Conservation (phyloP, 2,888 invertebrate genomes). For the Odontocerum albicorne region DNA sequence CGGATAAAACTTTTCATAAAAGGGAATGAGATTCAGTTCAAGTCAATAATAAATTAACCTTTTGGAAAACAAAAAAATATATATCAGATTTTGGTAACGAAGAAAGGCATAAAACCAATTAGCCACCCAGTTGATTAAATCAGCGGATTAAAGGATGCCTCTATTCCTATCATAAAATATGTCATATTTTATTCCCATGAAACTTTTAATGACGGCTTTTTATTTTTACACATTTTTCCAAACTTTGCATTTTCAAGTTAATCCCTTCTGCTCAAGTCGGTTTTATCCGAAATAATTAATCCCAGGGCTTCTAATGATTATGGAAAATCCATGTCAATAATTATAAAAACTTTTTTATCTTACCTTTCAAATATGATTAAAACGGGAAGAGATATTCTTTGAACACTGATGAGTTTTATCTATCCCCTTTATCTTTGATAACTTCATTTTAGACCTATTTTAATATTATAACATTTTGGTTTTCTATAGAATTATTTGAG, state of each 20-base stretch:
- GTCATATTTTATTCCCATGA: constrained; percentile 25
- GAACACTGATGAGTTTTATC: no score
- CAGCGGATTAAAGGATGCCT: constrained; percentile 26
- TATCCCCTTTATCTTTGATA: no score
- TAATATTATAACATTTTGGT: no score
- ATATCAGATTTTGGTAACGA: constrained; percentile 18
- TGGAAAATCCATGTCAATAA: constrained; percentile 31
- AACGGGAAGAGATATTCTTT: no score
- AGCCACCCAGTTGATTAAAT: constrained; percentile 28
- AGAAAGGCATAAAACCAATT: constrained; percentile 28
- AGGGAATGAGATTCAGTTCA: constrained; percentile 14
- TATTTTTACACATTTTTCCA: constrained; percentile 28
- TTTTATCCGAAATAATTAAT: constrained; percentile 30
- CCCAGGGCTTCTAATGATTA: constrained; percentile 27
- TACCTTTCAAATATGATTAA: no score
- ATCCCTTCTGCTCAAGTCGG: constrained; percentile 22
- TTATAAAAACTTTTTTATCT: constrained; percentile 24
- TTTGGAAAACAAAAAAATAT: constrained; percentile 20
- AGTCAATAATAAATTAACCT: constrained; percentile 19
- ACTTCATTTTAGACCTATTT: no score
- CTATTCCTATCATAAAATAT: constrained; percentile 23
- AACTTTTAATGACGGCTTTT: constrained; percentile 31
- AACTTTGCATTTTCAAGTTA: constrained; percentile 29
- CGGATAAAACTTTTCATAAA: constrained; percentile 16
- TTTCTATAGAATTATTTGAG: no score